These are phyloP conservation scores for Odiellus spinosus DNA, from an alignment of 2,888 invertebrate species.

Conservation along the genomic window DNA sequence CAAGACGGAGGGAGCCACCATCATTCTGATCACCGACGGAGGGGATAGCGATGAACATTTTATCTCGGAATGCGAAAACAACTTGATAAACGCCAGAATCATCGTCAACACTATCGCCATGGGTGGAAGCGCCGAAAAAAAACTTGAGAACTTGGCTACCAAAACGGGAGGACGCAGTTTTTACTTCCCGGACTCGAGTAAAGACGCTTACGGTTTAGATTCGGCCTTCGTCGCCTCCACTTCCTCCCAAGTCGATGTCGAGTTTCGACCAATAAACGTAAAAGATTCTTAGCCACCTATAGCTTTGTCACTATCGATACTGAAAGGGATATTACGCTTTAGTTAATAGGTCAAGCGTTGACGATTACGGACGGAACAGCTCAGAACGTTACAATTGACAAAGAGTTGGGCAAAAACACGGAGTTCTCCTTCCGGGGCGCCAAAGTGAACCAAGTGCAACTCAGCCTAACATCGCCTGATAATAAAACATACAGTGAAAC, in stretches of 20 bases:
- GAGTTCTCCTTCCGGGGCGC: constrained; percentile 14
- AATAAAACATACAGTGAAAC: too few species aligned
- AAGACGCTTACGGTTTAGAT: not conserved
- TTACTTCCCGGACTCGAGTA: constrained; percentile 14
- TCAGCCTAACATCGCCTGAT: too few species aligned
- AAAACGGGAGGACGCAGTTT: constrained; percentile 17
- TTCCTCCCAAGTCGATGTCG: constrained; percentile 1
- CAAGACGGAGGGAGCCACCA: constrained; percentile 16
- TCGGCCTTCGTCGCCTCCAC: not conserved
- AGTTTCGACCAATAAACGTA: not conserved
- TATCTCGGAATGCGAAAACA: constrained; percentile 15
- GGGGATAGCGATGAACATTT: constrained; percentile 14
- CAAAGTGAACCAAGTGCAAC: too few species aligned
- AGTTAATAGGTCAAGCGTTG: too few species aligned
- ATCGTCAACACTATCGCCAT: constrained; percentile 19
- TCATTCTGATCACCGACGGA: constrained; percentile 19
- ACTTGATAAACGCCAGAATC: constrained; percentile 18
- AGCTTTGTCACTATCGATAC: too few species aligned
- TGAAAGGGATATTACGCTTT: too few species aligned
- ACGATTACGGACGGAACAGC: too few species aligned
- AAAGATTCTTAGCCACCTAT: too few species aligned
- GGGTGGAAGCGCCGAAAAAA: constrained; percentile 19
- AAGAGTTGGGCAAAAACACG: constrained; percentile 22
- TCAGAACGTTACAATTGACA: constrained; percentile 11
- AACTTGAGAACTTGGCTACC: constrained; percentile 17